These are phyloP conservation scores for Echiichthys vipera DNA, from an alignment of 2,797 vertebrate species.

Conservation along the genomic window DNA sequence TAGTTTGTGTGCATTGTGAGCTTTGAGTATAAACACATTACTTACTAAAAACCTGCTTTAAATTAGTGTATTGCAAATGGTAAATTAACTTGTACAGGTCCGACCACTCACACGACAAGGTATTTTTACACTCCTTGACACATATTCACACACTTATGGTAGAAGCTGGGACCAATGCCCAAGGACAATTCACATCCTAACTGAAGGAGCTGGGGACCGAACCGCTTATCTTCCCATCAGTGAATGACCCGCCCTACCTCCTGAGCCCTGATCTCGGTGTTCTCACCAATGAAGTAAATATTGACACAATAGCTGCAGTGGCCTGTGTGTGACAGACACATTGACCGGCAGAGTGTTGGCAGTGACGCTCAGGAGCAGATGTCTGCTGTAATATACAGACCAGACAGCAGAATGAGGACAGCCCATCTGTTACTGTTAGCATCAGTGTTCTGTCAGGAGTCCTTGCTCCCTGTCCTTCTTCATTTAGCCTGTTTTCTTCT, in stretches of 20 bases:
- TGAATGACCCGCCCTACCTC: no score
- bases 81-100: no score
- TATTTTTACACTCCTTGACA: no score
- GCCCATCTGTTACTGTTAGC: conserved; percentile 48
- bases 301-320: conserved; percentile 50
- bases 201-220: no score
- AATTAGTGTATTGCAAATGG: no score
- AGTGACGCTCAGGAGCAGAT: conserved; percentile 53
- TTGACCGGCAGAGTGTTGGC: conserved; percentile 40
- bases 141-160: no score
- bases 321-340: conserved; percentile 39
- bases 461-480: conserved; percentile 3
- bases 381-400: conserved; percentile 43
- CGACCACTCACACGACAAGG: no score
- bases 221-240: no score
- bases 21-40: not conserved
- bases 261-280: no score
- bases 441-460: conserved; percentile 26
- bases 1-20: not conserved
- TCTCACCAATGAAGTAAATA: conserved; percentile 48
- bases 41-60: not conserved
- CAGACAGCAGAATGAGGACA: conserved; percentile 32
- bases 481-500: not conserved
- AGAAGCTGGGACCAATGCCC: no score
- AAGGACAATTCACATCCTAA: no score